Evolutionary conservation across 2,888 invertebrate species (phyloP).

Genomic region (Gerosis bhagava): DNA sequence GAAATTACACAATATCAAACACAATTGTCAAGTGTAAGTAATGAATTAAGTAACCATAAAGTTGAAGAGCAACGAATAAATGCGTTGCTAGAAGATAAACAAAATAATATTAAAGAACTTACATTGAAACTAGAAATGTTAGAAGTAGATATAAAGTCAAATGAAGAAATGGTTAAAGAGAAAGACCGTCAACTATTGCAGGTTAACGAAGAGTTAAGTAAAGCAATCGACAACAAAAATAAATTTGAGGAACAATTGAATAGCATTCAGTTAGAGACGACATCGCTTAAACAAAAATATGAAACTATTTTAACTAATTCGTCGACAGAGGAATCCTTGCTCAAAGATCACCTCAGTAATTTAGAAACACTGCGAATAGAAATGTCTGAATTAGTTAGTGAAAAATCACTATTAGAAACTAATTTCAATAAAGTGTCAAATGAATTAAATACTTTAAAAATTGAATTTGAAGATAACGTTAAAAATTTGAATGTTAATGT

Average conservation of each 20-base stretch:
- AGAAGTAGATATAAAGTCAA: slow-evolving; percentile 71
- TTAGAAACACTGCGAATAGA: slow-evolving; percentile 61
- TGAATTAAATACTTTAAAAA: slow-evolving; percentile 52
- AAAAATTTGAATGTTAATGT: slow-evolving; percentile 53
- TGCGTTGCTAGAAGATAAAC: slow-evolving; percentile 60
- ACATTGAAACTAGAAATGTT: slow-evolving; percentile 69
- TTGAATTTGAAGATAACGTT: slow-evolving; percentile 48
- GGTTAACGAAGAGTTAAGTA: slow-evolving; percentile 61
- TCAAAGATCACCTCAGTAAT: slow-evolving; percentile 63
- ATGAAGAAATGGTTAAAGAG: slow-evolving; percentile 65
- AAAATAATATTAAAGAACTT: slow-evolving; percentile 62
- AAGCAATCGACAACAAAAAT: slow-evolving; percentile 65
- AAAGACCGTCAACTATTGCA: slow-evolving; percentile 73
- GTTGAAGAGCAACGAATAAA: slow-evolving; percentile 51
- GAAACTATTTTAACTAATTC: slow-evolving; percentile 67
- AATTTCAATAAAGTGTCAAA: slow-evolving; percentile 50
- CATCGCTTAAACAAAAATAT: slow-evolving; percentile 65
- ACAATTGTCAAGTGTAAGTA: slow-evolving; percentile 48
- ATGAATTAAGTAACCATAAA: slow-evolving; percentile 55
- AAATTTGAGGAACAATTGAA: slow-evolving; percentile 74
- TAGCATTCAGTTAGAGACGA: slow-evolving; percentile 55
- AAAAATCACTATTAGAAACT: slow-evolving; percentile 56
- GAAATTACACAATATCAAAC: slow-evolving; percentile 58
- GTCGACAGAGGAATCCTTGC: slow-evolving; percentile 63
- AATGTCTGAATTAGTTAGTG: slow-evolving; percentile 53